Base-by-base conservation (phyloP, 2,797 vertebrate species). In the Emys orbicularis region DNA sequence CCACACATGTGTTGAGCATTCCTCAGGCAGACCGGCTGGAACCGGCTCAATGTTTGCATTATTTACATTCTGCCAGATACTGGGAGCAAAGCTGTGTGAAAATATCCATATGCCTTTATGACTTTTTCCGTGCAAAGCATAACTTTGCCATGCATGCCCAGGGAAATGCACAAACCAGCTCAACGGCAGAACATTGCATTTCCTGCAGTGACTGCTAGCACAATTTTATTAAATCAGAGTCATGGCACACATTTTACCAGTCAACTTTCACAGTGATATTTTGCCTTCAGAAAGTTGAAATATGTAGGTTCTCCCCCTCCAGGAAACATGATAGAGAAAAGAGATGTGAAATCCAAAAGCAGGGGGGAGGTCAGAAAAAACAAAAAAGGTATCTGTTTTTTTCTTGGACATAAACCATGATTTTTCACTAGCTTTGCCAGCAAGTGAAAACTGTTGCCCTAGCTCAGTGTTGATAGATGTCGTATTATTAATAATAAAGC, bases 211-310 rank as follows among this genome's bases (percentile, higher is more conserved):
- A 86, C 56, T 72, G 79, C 2, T 49, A 31, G 41, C 47, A 34
- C 18, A 59, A 13, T 50, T 90, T 19, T 84, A 41, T 77, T 0
- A 0, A 86, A 88, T 54, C 18, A 91, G 79, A 90, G 86, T 12
- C 5, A 74, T 2, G 0, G 8, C 5, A 54, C 82, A 82, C 82
- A 59, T 85, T 90, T 91, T 87, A 29, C 89, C 81, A 79, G 27
- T 13, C n/a, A 83, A 4, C 5, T 77, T 86, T 1, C 65, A 41
- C 9, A 86, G 1, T 6, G 3, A 54, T 19, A 34, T 79, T 87
- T 94, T 57, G 74, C 15, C 2, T 81, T 88, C 49, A 65, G 25
- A 59, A 92, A 74, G 53, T 15, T 2, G 1, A 92, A 92, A 92
- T 86, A 34, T 7, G 81, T 1, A 81, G 68, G 65, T 37, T 5